Evolutionary conservation across 2,113 vertebrate species (phyloP).

Genomic region (Sphaerodactylus townsendi): DNA sequence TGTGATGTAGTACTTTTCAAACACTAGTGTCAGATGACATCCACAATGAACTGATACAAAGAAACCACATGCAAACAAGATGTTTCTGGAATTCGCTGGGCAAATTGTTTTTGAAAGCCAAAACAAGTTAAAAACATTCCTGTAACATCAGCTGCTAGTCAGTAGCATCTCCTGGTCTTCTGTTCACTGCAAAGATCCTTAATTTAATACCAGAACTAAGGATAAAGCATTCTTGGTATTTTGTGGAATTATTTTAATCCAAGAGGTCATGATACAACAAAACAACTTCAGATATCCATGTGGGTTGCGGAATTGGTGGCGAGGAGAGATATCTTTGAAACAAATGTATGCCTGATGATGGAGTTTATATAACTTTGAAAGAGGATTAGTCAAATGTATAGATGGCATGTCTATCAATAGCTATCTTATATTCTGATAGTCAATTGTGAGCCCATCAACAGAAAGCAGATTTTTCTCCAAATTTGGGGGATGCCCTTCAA

Average conservation of each 20-base stretch:
- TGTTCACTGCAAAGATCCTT: constrained; percentile 26
- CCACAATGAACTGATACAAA: constrained; percentile 29
- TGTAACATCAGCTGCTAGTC: background rate
- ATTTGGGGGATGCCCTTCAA: too few species aligned
- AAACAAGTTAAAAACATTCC: constrained; percentile 18
- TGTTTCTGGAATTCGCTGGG: background rate
- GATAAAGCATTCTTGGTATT: background rate
- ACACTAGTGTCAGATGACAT: constrained; percentile 9
- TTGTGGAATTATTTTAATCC: too few species aligned
- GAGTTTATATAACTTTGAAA: too few species aligned
- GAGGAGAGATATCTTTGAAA: too few species aligned
- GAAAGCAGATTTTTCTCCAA: too few species aligned
- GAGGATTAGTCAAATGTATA: background rate
- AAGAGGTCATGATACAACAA: too few species aligned
- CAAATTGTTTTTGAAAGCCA: background rate
- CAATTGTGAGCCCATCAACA: too few species aligned
- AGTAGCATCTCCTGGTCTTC: constrained; percentile 18
- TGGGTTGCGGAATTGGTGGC: too few species aligned
- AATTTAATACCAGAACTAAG: background rate
- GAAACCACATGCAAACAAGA: constrained; percentile 11
- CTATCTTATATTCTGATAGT: background rate
- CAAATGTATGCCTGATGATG: too few species aligned
- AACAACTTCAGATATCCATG: too few species aligned
- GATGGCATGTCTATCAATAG: background rate
- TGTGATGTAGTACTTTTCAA: constrained; percentile 40